These are phyloP conservation scores for Globicephala melas DNA, from an alignment of 2,113 vertebrate genomes.

Conservation along the genomic window DNA sequence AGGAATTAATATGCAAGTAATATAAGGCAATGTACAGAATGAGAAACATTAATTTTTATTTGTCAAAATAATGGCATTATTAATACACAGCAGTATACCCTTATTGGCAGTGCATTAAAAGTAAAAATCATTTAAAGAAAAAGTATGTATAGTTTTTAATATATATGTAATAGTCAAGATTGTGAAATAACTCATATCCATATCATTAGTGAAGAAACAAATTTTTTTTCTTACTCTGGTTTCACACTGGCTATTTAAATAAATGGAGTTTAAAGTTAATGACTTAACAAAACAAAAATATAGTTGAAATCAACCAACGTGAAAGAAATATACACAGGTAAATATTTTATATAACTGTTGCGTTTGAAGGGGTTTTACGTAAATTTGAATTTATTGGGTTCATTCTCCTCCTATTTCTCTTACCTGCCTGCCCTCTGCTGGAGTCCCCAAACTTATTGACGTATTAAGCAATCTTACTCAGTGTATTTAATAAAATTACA, in stretches of 20 bases:
- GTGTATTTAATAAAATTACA: not conserved
- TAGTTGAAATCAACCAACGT: not conserved
- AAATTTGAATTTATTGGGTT: not conserved
- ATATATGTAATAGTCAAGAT: not conserved
- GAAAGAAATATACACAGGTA: not conserved
- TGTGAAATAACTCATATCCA: not conserved
- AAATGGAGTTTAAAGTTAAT: not conserved
- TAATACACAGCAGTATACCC: not conserved
- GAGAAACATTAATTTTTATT: conserved; percentile 13
- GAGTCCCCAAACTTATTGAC: not conserved
- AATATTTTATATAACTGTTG: not conserved
- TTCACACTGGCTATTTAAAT: not conserved
- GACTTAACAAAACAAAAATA: not conserved
- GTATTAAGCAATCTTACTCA: not conserved
- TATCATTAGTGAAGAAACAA: not conserved
- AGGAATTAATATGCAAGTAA: not conserved
- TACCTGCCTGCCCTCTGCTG: not conserved
- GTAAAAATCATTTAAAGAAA: not conserved
- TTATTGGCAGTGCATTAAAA: not conserved
- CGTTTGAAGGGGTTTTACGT: not conserved
- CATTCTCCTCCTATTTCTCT: not conserved
- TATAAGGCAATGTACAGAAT: not conserved
- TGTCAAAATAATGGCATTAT: not conserved
- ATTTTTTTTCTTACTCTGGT: not conserved
- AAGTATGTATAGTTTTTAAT: not conserved